A percentile compares a stretch with the other conserved stretches of the same genome.
Evolutionary conservation across 2,113 vertebrate genomes (phyloP).

Genomic region (Electrona antarctica): DNA sequence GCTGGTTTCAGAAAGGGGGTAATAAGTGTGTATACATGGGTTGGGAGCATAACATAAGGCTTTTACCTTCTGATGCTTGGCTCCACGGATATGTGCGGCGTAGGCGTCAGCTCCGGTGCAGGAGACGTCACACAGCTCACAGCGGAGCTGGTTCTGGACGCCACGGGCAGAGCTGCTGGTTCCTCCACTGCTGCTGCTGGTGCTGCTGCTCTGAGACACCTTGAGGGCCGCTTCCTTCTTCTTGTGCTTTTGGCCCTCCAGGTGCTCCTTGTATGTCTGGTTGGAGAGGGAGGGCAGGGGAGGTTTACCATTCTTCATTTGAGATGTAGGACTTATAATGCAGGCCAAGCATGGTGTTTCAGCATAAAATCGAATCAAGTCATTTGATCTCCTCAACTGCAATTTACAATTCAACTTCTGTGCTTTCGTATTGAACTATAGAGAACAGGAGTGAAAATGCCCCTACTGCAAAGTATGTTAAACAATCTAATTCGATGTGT

Average conservation of each 20-base stretch:
- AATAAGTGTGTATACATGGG: too few species aligned
- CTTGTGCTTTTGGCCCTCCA: conserved; percentile 99
- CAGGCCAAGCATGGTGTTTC: conserved; percentile 83
- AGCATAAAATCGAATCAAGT: too few species aligned
- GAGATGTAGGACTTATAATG: conserved; percentile 80
- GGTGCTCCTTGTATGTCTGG: conserved; percentile 97
- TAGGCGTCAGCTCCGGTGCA: conserved; percentile 98
- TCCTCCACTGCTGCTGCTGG: conserved; percentile 73
- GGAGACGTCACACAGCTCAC: conserved; percentile 97
- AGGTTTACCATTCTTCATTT: too few species aligned
- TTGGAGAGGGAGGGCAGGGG: neutral
- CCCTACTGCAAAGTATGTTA: too few species aligned
- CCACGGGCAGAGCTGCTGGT: conserved; percentile 84
- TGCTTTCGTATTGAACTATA: too few species aligned
- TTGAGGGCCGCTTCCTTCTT: conserved; percentile 97
- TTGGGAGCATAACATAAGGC: too few species aligned
- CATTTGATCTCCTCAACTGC: too few species aligned
- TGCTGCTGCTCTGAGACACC: conserved; percentile 86
- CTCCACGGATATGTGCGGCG: conserved; percentile 96
- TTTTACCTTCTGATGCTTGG: conserved; percentile 99
- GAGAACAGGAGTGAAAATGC: too few species aligned
- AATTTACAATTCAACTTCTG: too few species aligned
- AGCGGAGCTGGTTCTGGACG: conserved; percentile 95
- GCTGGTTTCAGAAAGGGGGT: too few species aligned
- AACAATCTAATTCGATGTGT: too few species aligned